Conservation (phyloP, 2,888 invertebrate genomes). For the Bibio marci region DNA sequence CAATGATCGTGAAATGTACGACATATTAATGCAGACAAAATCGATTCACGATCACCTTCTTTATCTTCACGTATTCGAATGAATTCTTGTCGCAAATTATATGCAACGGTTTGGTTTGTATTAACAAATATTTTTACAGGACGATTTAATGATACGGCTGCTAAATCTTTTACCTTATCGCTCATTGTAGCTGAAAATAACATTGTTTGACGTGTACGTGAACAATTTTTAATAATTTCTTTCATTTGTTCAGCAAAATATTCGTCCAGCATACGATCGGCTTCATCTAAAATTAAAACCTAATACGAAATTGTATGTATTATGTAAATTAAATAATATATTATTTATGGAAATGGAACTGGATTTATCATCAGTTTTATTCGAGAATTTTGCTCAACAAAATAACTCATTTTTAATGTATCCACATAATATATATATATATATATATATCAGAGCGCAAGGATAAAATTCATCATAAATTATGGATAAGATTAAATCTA, state of each 20-base stretch:
- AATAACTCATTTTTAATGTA: not conserved
- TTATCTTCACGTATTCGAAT: constrained; percentile 76
- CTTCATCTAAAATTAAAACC: constrained; percentile 44
- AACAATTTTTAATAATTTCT: constrained; percentile 86
- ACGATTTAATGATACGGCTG: constrained; percentile 78
- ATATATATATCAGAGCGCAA: constrained; percentile 32
- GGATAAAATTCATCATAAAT: constrained; percentile 25
- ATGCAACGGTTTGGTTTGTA: constrained; percentile 88
- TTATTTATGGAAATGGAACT: no score
- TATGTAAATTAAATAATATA: not conserved
- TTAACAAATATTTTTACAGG: constrained; percentile 94
- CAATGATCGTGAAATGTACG: constrained; percentile 81
- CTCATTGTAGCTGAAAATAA: constrained; percentile 99
- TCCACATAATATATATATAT: no score
- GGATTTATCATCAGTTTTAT: not conserved
- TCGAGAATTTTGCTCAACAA: constrained; percentile 3
- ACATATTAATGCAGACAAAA: constrained; percentile 64
- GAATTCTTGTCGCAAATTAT: constrained; percentile 92
- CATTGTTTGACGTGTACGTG: constrained; percentile 85
- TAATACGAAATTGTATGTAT: constrained; percentile 11
- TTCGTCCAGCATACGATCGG: constrained; percentile 88
- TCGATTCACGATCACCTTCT: constrained; percentile 83
- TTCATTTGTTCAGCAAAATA: constrained; percentile 99
- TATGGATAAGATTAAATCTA: constrained; percentile 25
- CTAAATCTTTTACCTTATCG: constrained; percentile 89